A percentile compares a stretch with the other conserved stretches of the same genome.
Evolutionary conservation across 2,888 invertebrate species (phyloP).

Genomic region (Drosophila mimica): DNA sequence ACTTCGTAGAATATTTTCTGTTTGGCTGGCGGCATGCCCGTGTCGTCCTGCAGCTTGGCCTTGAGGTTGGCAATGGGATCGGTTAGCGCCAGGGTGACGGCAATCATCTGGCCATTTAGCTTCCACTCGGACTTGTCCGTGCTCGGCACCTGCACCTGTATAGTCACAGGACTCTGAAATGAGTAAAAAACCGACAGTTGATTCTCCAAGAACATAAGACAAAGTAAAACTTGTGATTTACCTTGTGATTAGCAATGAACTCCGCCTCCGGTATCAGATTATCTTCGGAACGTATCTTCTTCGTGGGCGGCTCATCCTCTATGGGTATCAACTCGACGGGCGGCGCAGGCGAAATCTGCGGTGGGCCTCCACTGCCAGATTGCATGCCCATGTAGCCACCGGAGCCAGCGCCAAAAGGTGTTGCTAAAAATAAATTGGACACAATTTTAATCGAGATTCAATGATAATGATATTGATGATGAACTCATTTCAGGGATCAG

Average conservation of each 20-base stretch:
- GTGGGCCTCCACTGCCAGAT: conserved; percentile 71
- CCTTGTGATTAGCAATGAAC: conserved; percentile 90
- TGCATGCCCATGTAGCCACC: conserved; percentile 85
- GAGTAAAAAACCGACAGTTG: background rate
- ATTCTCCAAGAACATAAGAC: background rate
- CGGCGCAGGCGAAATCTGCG: conserved; percentile 85
- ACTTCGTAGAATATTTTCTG: conserved; percentile 98
- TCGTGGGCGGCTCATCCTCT: conserved; percentile 94
- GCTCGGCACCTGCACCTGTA: conserved; percentile 93
- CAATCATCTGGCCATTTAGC: conserved; percentile 94
- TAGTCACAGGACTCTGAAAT: conserved; percentile 89
- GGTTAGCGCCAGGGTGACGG: conserved; percentile 90
- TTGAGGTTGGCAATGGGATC: conserved; percentile 95
- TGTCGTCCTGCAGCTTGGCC: conserved; percentile 92
- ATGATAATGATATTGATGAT: background rate
- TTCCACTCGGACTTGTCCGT: conserved; percentile 98
- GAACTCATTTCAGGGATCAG: background rate
- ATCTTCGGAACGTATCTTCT: conserved; percentile 96
- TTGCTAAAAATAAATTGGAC: conserved; percentile 75
- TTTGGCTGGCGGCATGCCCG: conserved; percentile 97
- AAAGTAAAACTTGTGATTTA: background rate
- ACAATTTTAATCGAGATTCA: background rate
- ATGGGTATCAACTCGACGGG: conserved; percentile 86
- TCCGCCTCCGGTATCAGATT: conserved; percentile 95
- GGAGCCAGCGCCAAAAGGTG: conserved; percentile 83